Conservation (phyloP, 2,113 vertebrate species). For the Nesogale talazaci region DNA sequence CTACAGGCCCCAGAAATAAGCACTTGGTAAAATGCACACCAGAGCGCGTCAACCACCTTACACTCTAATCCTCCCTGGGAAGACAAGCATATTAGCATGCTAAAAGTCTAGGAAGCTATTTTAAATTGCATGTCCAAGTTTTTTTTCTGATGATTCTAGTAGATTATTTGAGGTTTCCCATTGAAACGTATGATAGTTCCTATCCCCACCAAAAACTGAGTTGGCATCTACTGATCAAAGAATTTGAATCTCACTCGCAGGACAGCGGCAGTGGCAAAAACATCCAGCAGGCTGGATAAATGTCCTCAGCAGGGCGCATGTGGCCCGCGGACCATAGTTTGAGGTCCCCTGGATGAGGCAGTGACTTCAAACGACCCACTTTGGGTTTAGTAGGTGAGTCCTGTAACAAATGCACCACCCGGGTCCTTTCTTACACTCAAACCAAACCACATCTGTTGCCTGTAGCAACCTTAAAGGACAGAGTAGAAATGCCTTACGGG, state of each 20-base stretch:
- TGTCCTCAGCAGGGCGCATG: no score
- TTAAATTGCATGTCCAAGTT: background rate
- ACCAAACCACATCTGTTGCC: no score
- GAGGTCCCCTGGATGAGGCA: no score
- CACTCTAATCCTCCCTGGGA: background rate
- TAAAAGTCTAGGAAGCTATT: background rate
- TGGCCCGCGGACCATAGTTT: no score
- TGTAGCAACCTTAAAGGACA: no score
- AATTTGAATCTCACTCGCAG: background rate
- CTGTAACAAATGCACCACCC: no score
- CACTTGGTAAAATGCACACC: background rate
- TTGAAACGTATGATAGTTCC: background rate
- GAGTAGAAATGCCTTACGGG: no score
- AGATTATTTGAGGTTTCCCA: background rate
- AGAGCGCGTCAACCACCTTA: background rate
- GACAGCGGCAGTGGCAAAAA: no score
- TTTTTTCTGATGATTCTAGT: background rate
- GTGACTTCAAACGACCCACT: background rate
- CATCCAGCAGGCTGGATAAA: no score
- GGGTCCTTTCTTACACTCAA: no score
- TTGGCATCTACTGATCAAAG: background rate
- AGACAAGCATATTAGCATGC: background rate
- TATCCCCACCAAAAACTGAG: background rate
- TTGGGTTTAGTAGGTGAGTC: background rate
- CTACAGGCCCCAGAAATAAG: background rate